Base-by-base conservation (phyloP, 1,140 invertebrate species). In the Grapholita molesta region DNA sequence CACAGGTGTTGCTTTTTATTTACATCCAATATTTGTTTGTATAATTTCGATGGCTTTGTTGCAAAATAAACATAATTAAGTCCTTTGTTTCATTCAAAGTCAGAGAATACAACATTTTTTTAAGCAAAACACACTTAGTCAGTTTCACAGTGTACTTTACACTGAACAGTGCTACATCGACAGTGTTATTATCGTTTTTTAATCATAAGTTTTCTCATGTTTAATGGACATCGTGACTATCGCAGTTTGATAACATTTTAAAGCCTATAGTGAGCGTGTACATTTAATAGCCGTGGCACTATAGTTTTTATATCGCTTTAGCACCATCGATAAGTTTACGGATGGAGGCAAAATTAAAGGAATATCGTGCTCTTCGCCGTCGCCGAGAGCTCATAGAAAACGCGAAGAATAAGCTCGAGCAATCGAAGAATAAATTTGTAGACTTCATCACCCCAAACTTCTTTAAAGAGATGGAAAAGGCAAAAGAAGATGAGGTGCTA, bases 311-410 rank as follows among this genome's bases (percentile, higher is more conserved):
- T 32, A 55, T 48, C 66, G 23, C 5, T 68, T 70, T 42, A 57
- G 15, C 15, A 28, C n/a, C n/a, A 48, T 9, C 42, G 42, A 48
- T 48, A 61, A 61, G 55, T 68, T 66, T 65, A 78, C 83, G 75
- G 72, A 92, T 92, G 86, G 91, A 92, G 85, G 80, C 84, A 35
- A 90, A 90, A 78, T 70, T 92, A 52, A 84, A 76, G 69, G 88
- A 91, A 70, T 92, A 91, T 68, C 84, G 91, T 67, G 80, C 88
- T 48, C 72, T 84, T 28, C 78, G 88, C 68, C 82, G 84, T 18
- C 84, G 87, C 66, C 83, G 86, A 78, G 83, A 88, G 74, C 53
- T 88, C 7, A 77, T 87, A 11, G 80, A 90, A 23, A 85, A 78
- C 69, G 78, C 85, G 9, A 88, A 87, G 55, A 76, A 86, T 24